Evolutionary conservation across 37 sponge, comb jelly and placozoan species (phyloP).

Genomic region (Tethya wilhelma): DNA sequence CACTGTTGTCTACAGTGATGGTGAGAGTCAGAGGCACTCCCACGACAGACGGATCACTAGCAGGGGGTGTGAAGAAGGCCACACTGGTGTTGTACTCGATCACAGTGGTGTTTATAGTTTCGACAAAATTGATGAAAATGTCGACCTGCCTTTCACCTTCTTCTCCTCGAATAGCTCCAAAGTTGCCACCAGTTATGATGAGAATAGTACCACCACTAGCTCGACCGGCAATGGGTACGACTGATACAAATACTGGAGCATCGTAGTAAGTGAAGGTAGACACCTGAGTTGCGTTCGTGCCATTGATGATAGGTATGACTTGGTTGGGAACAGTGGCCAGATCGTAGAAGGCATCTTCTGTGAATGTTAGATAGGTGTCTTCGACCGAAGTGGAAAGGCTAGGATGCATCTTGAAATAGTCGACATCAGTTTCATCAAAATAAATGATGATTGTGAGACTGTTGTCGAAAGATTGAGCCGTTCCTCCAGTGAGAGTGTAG

Average conservation of each 20-base stretch:
- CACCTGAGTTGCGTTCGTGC: slow-evolving; percentile 71
- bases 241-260: slow-evolving; percentile 70
- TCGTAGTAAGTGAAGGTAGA: slow-evolving; percentile 73
- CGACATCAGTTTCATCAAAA: slow-evolving; percentile 59
- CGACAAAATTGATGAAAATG: slow-evolving; percentile 49
- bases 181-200: slow-evolving; percentile 71
- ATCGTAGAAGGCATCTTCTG: slow-evolving; percentile 80
- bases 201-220: slow-evolving; percentile 79
- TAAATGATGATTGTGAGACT: slow-evolving; percentile 53
- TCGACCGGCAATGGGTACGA: slow-evolving; percentile 83
- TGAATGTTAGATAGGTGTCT: slow-evolving; percentile 72
- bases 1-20: slow-evolving; percentile 80
- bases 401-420: slow-evolving; percentile 61
- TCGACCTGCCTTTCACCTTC: slow-evolving; percentile 73
- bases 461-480: slow-evolving; percentile 20
- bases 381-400: slow-evolving; percentile 73
- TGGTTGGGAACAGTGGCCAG: slow-evolving; percentile 86
- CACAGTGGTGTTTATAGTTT: slow-evolving; percentile 58
- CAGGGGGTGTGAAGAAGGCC: slow-evolving; percentile 59
- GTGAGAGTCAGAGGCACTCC: slow-evolving; percentile 69
- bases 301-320: slow-evolving; percentile 76
- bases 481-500: slow-evolving; percentile 78
- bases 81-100: slow-evolving; percentile 46
- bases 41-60: not conserved
- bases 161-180: slow-evolving; percentile 65